Conservation (phyloP, 2,113 vertebrate species). For the Oreochromis aureus region DNA sequence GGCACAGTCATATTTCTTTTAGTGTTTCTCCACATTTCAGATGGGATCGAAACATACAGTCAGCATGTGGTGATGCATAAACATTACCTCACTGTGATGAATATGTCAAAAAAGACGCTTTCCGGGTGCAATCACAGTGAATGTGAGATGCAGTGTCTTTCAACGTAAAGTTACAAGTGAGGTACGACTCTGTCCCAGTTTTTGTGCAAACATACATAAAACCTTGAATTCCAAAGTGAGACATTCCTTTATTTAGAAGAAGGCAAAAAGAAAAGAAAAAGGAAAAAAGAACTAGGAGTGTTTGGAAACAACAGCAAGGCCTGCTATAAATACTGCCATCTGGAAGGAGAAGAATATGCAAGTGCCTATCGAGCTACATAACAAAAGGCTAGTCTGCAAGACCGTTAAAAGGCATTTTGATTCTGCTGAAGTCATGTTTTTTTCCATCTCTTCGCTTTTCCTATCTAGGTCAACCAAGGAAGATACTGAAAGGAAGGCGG, state of each 20-base stretch:
- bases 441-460: constrained; percentile 9
- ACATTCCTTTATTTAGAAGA: neutral
- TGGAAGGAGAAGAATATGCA: constrained; percentile 7
- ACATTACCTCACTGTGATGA: neutral
- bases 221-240: neutral
- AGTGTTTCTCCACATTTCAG: neutral
- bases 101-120: neutral
- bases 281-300: neutral
- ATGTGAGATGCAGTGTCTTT: neutral
- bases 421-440: constrained; percentile 60
- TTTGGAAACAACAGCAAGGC: neutral
- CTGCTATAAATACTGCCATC: constrained; percentile 30
- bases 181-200: neutral
- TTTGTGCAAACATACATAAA: neutral
- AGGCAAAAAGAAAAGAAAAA: neutral
- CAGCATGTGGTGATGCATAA: neutral
- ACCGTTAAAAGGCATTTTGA: constrained; percentile 28
- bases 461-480: constrained; percentile 58
- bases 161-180: neutral
- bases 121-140: neutral
- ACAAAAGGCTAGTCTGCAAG: constrained; percentile 33
- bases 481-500: constrained; percentile 15
- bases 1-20: neutral
- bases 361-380: neutral
- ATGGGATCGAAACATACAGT: neutral